Evolutionary conservation across 30 jellyfish, hydroid and myxozoan species (phyloP), one percentile per base, ranked within the genome.

Genomic region (Pelagia noctiluca): DNA sequence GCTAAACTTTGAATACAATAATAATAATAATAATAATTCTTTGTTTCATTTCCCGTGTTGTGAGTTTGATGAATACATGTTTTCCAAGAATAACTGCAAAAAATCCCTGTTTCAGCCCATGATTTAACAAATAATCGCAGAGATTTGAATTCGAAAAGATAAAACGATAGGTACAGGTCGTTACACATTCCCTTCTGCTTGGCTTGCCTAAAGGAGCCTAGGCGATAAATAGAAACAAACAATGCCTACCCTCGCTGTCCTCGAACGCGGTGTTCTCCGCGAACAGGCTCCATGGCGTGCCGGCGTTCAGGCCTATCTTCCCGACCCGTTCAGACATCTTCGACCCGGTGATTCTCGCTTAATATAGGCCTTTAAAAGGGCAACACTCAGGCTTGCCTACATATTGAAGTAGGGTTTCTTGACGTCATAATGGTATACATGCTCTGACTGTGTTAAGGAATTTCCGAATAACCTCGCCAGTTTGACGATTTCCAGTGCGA

Each of bases 211-310:
- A 63, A 2, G 13, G 23, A 26, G 76, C 47, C 76, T 32, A 63
- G 23, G 50, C 76, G 21, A 47, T 47, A 42, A 60, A 33, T 53
- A 35, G 87, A 76, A 50, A 75, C 87, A 50, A 75, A 75, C 87
- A 53, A 53, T 49, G 47, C 34, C 12, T 82, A 82, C 92, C 92
- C 54, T 69, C 84, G 38, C 86, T 68, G 75, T 91, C 98, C 72
- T 91, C 98, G 83, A 91, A 91, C 68, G 96, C 98, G 24, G 96
- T 91, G 64, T 91, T 91, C 50, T 91, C 98, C 2, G 98, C 96
- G 54, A 91, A 91, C 11, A 91, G 77, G 68, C 92, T 84, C 98
- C 98, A 91, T 29, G 96, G 89, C 19, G 96, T 75, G 75, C 98
- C 94, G 22, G 98, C 89, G 63, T 95, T 86, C 50, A 91, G 82